phyloP scores from a whole-genome alignment of 2,888 invertebrate genomes.

The Malthinus seriepunctatus region DNA sequence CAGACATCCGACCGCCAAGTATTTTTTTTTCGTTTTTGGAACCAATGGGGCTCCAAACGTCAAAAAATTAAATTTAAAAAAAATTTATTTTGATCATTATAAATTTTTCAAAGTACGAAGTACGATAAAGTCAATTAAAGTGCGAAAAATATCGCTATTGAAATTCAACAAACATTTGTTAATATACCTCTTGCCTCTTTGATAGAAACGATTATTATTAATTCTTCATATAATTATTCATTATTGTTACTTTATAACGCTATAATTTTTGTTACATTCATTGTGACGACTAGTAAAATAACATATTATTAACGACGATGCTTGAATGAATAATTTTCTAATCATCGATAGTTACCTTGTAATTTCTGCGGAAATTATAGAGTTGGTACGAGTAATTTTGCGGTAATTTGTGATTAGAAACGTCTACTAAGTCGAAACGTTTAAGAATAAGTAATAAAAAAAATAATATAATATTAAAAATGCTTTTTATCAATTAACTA shows the following conservation, averaged over 20 bases:
- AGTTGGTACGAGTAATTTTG: slow-evolving; percentile 19
- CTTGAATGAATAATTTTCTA: slow-evolving; percentile 24
- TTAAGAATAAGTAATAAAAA: slow-evolving; percentile 11
- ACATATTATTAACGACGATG: slow-evolving; percentile 18
- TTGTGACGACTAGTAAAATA: slow-evolving; percentile 22
- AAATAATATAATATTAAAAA: slow-evolving; percentile 1
- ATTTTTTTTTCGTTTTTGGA: too few species aligned
- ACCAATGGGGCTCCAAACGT: too few species aligned
- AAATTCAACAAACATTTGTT: slow-evolving; percentile 11
- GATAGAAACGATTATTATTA: slow-evolving; percentile 12
- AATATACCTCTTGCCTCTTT: too few species aligned
- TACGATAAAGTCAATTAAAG: too few species aligned
- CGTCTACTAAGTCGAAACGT: slow-evolving; percentile 10
- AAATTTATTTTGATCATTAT: too few species aligned
- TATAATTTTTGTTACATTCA: slow-evolving; percentile 20
- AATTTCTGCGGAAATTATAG: slow-evolving; percentile 19
- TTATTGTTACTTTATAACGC: slow-evolving; percentile 16
- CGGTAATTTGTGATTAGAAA: slow-evolving; percentile 17
- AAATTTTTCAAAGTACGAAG: too few species aligned
- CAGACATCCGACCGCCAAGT: too few species aligned
- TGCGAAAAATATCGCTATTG: not conserved
- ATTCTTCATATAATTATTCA: too few species aligned
- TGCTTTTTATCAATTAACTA: slow-evolving; percentile 6
- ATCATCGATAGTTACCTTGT: slow-evolving; percentile 23
- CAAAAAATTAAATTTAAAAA: too few species aligned